These are phyloP conservation scores for Syngnathus scovelli DNA, from an alignment of 2,113 vertebrate species.

Conservation along the genomic window DNA sequence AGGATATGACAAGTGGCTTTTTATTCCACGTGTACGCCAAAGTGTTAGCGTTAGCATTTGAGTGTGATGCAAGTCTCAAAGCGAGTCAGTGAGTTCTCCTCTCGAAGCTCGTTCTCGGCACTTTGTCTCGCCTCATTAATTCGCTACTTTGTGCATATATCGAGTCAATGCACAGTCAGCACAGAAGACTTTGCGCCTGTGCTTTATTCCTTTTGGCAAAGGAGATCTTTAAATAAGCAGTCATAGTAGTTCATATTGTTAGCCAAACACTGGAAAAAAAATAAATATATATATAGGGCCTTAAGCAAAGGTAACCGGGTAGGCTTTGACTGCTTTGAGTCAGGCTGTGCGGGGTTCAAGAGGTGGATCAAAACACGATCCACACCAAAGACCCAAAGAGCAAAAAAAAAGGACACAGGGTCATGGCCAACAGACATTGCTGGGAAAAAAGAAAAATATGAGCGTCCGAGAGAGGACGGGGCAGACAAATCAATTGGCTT, in stretches of 20 bases:
- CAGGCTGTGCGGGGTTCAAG: constrained; percentile 30
- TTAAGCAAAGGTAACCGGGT: not conserved
- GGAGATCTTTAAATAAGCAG: not conserved
- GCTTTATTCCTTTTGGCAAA: not conserved
- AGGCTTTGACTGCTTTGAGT: constrained; percentile 19
- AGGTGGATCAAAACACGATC: constrained; percentile 52
- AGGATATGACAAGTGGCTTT: too few relatives aligned
- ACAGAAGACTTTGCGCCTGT: constrained; percentile 16
- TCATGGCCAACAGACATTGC: constrained; percentile 10
- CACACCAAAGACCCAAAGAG: constrained; percentile 43
- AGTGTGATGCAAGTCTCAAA: constrained; percentile 8
- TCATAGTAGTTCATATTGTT: constrained; percentile 30
- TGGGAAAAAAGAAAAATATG: constrained; percentile 16
- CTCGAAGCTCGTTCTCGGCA: constrained; percentile 44
- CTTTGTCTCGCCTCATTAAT: constrained; percentile 23
- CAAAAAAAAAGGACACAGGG: constrained; percentile 41
- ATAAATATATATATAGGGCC: not conserved
- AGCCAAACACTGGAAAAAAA: not conserved
- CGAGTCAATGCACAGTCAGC: constrained; percentile 36
- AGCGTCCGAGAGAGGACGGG: constrained; percentile 25
- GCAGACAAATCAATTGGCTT: constrained; percentile 60
- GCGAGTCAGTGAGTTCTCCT: constrained; percentile 6
- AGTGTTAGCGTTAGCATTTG: too few relatives aligned
- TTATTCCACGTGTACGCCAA: too few relatives aligned
- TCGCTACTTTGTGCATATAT: constrained; percentile 34